Base-by-base conservation (phyloP, 2,888 invertebrate genomes). In the Rosalia funebris region DNA sequence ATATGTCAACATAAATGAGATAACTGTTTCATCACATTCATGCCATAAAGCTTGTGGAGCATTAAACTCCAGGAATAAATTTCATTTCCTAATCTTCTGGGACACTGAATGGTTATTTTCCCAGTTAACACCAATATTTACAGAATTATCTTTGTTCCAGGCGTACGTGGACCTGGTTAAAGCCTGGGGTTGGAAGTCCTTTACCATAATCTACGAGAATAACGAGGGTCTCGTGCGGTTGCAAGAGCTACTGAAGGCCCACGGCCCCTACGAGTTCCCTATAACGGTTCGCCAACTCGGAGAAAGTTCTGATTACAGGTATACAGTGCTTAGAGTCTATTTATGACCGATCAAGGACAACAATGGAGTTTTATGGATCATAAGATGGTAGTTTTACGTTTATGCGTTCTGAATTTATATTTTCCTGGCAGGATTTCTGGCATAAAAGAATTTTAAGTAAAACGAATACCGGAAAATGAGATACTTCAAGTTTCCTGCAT, bases 141-240 rank as follows among this genome's bases (percentile, higher is more conserved):
- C 25, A 7, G 25, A 32, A 15, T 37, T 37, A 15, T 41, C 16
- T 37, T 58, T 68, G 59, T 71, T 73, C 52, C 82, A 95, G 93
- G 95, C 95, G 15, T 96, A 94, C 81, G 93, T 95, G 66, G 94
- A 95, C 82, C 84, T 96, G 65, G 93, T 98, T 36, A 88, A 91
- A 77, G 89, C 91, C 1, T 92, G 94, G 91, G 93, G 92, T 61
- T 98, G 97, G 97, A 93, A 91, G 80, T 91, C 92, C n/a, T 96
- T 96, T 79, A 96, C 96, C 17, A 94, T 98, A 72, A 92, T 98
- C 71, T 98, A 97, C 82, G 96, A 98, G 82, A 94, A 93, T 82
- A 95, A 96, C 81, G 96, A 97, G 78, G 96, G 95, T 1, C 83
- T 95, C 73, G 93, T 95, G 48, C 86, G 95, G 39, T 84, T 95